Percentiles rank a stretch among this genome's conserved stretches.
Evolutionary conservation across 2,888 invertebrate species (phyloP).

Genomic region (Leptogaster cylindrica): DNA sequence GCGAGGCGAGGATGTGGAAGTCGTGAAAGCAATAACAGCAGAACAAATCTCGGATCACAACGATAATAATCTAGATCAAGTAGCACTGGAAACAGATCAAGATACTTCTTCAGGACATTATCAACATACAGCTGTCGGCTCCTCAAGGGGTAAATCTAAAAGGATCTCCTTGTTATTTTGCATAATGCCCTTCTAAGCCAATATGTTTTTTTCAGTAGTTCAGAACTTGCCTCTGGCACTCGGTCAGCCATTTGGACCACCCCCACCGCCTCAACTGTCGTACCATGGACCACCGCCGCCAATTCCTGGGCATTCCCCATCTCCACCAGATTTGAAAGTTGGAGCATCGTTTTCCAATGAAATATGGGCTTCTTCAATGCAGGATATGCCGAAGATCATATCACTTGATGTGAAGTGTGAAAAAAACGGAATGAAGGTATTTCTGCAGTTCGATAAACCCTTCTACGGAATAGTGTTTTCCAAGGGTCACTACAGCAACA

Average conservation of each 20-base stretch:
- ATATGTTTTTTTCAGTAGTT: too few relatives aligned
- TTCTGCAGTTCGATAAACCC: constrained; percentile 91
- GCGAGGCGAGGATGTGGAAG: constrained; percentile 68
- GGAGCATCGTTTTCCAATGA: constrained; percentile 67
- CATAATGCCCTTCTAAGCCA: too few relatives aligned
- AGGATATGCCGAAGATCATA: constrained; percentile 92
- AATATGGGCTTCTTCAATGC: constrained; percentile 83
- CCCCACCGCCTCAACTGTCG: constrained; percentile 66
- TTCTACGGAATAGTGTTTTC: constrained; percentile 96
- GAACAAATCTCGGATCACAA: constrained; percentile 65
- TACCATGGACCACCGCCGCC: constrained; percentile 78
- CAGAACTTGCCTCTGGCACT: constrained; percentile 61
- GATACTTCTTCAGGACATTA: constrained; percentile 60
- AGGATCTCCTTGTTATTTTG: constrained; percentile 44
- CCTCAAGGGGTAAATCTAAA: constrained; percentile 54
- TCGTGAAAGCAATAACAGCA: constrained; percentile 68
- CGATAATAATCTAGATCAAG: constrained; percentile 72
- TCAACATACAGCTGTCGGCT: constrained; percentile 61
- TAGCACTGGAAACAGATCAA: constrained; percentile 76
- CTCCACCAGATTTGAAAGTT: constrained; percentile 56
- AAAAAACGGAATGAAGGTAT: constrained; percentile 92
- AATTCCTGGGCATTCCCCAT: constrained; percentile 54
- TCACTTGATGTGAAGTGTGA: constrained; percentile 93
- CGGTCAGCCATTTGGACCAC: constrained; percentile 65
- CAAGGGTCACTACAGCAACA: constrained; percentile 92